Percentiles rank a stretch among this genome's conserved stretches.
phyloP scores from a whole-genome alignment of 2,888 invertebrate species.

The Ditylenchus weischeri region DNA sequence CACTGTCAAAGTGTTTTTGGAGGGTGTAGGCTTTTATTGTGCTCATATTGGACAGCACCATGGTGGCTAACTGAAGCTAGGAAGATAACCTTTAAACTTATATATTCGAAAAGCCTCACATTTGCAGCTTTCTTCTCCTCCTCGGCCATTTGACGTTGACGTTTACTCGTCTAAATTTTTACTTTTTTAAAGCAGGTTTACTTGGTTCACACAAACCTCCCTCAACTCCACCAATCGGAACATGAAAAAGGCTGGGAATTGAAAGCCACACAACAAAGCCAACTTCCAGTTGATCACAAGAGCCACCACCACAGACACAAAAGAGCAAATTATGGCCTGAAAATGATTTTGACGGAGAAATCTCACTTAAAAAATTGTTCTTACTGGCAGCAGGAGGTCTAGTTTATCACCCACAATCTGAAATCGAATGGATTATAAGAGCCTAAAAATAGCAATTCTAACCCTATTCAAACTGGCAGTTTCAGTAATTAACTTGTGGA shows the following conservation, averaged over 20 bases:
- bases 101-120: constrained; percentile 18
- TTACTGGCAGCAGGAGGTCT: constrained; percentile 38
- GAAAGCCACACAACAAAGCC: constrained; percentile 53
- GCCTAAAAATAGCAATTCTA: background rate
- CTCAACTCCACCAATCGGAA: constrained; percentile 44
- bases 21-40: constrained; percentile 56
- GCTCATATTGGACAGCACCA: constrained; percentile 54
- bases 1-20: constrained; percentile 50
- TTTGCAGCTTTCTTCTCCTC: constrained; percentile 56
- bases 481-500: constrained; percentile 51
- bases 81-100: background rate
- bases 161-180: constrained; percentile 25
- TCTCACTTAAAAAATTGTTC: too few species aligned
- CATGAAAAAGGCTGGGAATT: constrained; percentile 55
- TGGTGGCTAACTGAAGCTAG: constrained; percentile 40
- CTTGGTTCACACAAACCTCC: constrained; percentile 44
- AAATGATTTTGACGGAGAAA: constrained; percentile 16
- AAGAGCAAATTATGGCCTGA: constrained; percentile 51
- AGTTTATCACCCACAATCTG: constrained; percentile 52
- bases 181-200: constrained; percentile 30
- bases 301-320: constrained; percentile 47
- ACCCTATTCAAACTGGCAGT: constrained; percentile 50
- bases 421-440: background rate
- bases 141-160: constrained; percentile 55
- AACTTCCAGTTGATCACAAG: constrained; percentile 53